Conservation (phyloP, 1,140 invertebrate genomes). For the Helicoverpa armigera region DNA sequence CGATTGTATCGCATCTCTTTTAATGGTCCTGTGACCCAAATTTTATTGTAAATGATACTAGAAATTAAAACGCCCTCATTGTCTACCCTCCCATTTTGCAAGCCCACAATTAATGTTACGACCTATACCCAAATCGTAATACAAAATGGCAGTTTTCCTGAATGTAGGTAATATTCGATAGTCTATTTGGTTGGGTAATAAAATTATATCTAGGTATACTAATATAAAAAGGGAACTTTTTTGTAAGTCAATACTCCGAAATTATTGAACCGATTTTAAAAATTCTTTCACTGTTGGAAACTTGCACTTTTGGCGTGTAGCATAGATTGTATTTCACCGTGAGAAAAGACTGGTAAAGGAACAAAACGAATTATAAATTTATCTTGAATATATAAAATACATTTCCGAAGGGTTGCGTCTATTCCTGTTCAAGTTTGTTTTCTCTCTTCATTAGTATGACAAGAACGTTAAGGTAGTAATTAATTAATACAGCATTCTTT, state of each 20-base stretch:
- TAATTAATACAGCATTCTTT: neutral
- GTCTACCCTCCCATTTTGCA: neutral
- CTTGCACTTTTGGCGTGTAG: no score
- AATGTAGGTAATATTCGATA: neutral
- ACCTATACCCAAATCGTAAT: conserved; percentile 19
- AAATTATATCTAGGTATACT: no score
- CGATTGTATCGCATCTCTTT: neutral
- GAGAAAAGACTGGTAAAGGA: no score
- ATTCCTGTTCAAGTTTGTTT: neutral
- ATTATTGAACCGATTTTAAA: no score
- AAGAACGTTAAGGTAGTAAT: neutral
- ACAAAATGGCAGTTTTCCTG: neutral
- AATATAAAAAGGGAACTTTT: no score
- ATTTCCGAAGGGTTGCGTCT: no score
- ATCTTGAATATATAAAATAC: no score
- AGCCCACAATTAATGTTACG: conserved; percentile 27
- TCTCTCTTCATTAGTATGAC: neutral
- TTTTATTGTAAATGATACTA: conserved; percentile 28
- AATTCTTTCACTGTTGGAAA: no score
- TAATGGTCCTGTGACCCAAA: conserved; percentile 11
- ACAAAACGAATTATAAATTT: no score
- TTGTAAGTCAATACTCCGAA: no score
- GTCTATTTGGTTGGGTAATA: no score
- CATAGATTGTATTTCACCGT: no score
- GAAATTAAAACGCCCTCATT: conserved; percentile 26